These are phyloP conservation scores for Melieria omissa DNA, from an alignment of 2,888 invertebrate genomes.

Conservation along the genomic window DNA sequence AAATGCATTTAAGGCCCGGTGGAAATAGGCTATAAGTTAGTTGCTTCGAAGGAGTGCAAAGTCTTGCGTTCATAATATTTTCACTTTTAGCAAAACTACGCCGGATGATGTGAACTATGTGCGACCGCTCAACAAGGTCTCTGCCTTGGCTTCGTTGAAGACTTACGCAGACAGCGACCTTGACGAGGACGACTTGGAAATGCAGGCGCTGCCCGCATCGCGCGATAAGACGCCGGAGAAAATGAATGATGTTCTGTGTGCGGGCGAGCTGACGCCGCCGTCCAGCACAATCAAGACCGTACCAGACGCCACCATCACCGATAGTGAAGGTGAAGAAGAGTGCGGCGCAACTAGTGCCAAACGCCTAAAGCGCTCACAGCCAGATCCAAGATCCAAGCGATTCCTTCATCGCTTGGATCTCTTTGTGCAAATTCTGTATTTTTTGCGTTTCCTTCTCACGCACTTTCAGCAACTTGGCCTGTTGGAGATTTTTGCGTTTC, in stretches of 20 bases:
- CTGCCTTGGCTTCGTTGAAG: constrained; percentile 44
- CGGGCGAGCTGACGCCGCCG: constrained; percentile 46
- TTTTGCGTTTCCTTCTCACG: constrained; percentile 85
- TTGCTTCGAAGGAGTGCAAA: no score
- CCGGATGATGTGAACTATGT: constrained; percentile 42
- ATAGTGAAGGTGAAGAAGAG: constrained; percentile 37
- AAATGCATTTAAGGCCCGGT: no score
- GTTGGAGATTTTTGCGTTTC: constrained; percentile 78
- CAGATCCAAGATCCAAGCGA: no score
- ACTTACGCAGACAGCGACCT: constrained; percentile 48
- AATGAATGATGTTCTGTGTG: constrained; percentile 16
- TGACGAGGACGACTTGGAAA: constrained; percentile 38
- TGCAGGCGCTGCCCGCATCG: constrained; percentile 37
- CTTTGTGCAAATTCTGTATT: constrained; percentile 77
- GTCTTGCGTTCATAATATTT: background rate
- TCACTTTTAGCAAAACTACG: constrained; percentile 45
- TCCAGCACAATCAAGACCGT: constrained; percentile 40
- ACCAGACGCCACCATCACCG: constrained; percentile 22
- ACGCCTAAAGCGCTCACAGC: constrained; percentile 42
- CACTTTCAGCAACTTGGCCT: constrained; percentile 74
- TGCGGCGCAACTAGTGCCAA: constrained; percentile 17
- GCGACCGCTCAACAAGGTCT: constrained; percentile 45
- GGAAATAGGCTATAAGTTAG: no score
- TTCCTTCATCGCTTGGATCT: constrained; percentile 82
- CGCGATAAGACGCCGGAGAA: constrained; percentile 42